phyloP scores from a whole-genome alignment of 2,888 invertebrate species.

The Dasypogon diadema region DNA sequence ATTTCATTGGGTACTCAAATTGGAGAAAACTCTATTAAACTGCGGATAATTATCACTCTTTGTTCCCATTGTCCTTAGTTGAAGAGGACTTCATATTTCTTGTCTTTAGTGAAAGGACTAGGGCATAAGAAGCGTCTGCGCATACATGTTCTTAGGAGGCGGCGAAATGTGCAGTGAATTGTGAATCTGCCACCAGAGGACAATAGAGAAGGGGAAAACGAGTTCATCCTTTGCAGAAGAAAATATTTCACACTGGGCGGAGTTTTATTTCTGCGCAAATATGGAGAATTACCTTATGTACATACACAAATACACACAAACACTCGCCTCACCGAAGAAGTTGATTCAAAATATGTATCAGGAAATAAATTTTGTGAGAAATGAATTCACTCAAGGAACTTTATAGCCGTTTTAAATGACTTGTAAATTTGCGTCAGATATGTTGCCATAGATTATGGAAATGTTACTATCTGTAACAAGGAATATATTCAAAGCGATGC shows the following conservation, averaged over 20 bases:
- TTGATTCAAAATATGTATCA: too few species aligned
- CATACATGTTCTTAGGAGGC: slow-evolving; percentile 63
- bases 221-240: slow-evolving; percentile 39
- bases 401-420: slow-evolving; percentile 19
- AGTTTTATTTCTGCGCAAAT: slow-evolving; percentile 60
- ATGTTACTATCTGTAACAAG: not conserved
- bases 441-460: not conserved
- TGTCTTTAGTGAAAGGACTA: slow-evolving; percentile 8
- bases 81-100: slow-evolving; percentile 38
- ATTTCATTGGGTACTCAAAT: slow-evolving; percentile 14
- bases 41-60: slow-evolving; percentile 33
- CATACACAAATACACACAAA: not conserved
- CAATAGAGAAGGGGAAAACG: slow-evolving; percentile 37
- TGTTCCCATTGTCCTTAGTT: slow-evolving; percentile 20
- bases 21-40: slow-evolving; percentile 39
- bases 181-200: not conserved
- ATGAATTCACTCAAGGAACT: not conserved
- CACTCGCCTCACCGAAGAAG: too few species aligned
- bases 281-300: slow-evolving; percentile 36
- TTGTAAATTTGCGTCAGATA: slow-evolving; percentile 29
- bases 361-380: not conserved
- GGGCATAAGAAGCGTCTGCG: slow-evolving; percentile 62
- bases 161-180: slow-evolving; percentile 51
- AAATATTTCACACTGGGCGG: slow-evolving; percentile 57
- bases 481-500: slow-evolving; percentile 57